phyloP scores from a whole-genome alignment of 2,113 vertebrate species.

The Neodontobutis hainanensis region DNA sequence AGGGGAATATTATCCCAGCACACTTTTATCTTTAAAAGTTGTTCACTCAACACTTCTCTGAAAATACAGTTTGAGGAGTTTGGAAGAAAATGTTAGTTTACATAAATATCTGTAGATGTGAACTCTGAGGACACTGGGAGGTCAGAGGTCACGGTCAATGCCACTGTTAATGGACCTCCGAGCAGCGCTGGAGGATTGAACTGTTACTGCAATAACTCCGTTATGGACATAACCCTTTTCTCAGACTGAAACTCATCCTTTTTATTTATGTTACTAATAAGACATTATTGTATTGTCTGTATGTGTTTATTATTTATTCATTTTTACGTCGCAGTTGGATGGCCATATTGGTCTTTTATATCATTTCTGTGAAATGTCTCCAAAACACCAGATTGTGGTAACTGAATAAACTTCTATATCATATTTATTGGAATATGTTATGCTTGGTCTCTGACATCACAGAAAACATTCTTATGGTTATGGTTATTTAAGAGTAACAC shows the following conservation, averaged over 20 bases:
- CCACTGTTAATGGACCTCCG: neutral
- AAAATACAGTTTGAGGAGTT: neutral
- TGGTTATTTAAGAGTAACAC: constrained; percentile 3
- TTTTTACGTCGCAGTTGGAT: constrained; percentile 78
- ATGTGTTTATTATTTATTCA: constrained; percentile 82
- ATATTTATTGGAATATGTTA: neutral
- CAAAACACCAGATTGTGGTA: constrained; percentile 82
- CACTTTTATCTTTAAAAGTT: no score
- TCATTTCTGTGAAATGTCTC: constrained; percentile 94
- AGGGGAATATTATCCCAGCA: no score
- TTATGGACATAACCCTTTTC: neutral
- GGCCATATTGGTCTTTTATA: constrained; percentile 88
- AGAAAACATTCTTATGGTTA: neutral
- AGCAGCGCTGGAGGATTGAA: neutral
- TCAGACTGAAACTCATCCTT: constrained; percentile 58
- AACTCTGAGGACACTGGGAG: no score
- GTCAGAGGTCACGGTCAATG: neutral
- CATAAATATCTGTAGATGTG: no score
- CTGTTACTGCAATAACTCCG: neutral
- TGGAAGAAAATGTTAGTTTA: neutral
- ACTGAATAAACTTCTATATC: constrained; percentile 76
- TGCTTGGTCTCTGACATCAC: neutral
- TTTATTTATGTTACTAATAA: constrained; percentile 69
- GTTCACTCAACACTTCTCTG: no score
- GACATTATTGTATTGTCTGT: constrained; percentile 21